Percentiles rank a stretch among this genome's conserved stretches.
phyloP scores from a whole-genome alignment of 1,140 invertebrate species.

The Drosophila sturtevanti region DNA sequence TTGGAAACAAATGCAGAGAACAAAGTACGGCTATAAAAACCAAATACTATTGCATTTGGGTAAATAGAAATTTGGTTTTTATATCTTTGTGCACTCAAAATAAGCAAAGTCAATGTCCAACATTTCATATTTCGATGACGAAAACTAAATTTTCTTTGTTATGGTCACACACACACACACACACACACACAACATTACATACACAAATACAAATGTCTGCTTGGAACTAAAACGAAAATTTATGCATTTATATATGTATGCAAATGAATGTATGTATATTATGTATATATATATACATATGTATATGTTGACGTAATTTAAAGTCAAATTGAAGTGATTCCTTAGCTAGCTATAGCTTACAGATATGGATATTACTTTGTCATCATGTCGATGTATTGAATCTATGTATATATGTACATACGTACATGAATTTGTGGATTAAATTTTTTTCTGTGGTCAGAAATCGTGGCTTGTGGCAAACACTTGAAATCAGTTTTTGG shows the following conservation, averaged over 20 bases:
- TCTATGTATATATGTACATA: neutral
- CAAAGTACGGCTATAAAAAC: neutral
- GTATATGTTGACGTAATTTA: slow-evolving; percentile 33
- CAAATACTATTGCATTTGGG: neutral
- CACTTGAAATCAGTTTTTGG: neutral
- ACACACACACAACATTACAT: slow-evolving; percentile 25
- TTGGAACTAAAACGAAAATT: slow-evolving; percentile 30
- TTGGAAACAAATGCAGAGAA: too few species aligned
- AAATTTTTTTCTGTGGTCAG: neutral
- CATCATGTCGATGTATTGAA: neutral
- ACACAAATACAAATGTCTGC: slow-evolving; percentile 46
- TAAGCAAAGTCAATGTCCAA: slow-evolving; percentile 3
- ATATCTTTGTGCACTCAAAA: neutral
- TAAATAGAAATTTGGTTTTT: neutral
- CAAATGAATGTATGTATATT: slow-evolving; percentile 48
- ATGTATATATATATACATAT: slow-evolving; percentile 55
- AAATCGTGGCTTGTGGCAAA: slow-evolving; percentile 4
- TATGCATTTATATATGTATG: slow-evolving; percentile 43
- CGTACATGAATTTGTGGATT: neutral
- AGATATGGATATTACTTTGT: slow-evolving; percentile 67
- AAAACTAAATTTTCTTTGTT: slow-evolving; percentile 44
- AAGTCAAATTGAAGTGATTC: slow-evolving; percentile 33
- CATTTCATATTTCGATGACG: slow-evolving; percentile 34
- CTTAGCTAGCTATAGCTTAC: slow-evolving; percentile 60
- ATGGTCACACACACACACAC: slow-evolving; percentile 17